Percentiles rank a stretch among this genome's conserved stretches.
These are phyloP conservation scores for Arrhopalites spinosus DNA, from an alignment of 2,888 invertebrate genomes.

Conservation along the genomic window DNA sequence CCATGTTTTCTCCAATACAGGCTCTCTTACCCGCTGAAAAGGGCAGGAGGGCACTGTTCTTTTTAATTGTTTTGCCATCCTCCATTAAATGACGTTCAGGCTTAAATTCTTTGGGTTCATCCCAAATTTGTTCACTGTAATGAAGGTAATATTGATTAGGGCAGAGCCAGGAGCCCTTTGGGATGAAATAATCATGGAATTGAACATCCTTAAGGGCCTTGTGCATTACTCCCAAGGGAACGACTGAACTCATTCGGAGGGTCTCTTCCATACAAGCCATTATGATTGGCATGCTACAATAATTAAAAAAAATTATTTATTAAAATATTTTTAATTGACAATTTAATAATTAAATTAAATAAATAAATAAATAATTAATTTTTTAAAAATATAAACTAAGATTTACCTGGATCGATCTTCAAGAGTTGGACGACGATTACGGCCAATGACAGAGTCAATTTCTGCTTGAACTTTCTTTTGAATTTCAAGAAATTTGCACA, in stretches of 20 bases:
- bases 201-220: not conserved
- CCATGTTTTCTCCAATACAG: not conserved
- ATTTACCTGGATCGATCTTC: slow-evolving; percentile 39
- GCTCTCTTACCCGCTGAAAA: not conserved
- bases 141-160: not conserved
- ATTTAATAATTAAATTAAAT: too few relatives aligned
- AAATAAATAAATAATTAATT: too few relatives aligned
- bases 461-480: slow-evolving; percentile 43
- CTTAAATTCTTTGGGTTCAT: not conserved
- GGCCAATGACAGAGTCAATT: slow-evolving; percentile 43
- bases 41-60: not conserved
- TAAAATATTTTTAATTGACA: too few relatives aligned
- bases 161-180: not conserved
- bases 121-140: not conserved
- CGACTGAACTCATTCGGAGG: not conserved
- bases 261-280: not conserved
- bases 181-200: not conserved
- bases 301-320: too few relatives aligned
- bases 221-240: not conserved
- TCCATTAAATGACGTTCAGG: not conserved
- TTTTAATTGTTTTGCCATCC: not conserved
- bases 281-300: not conserved
- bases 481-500: slow-evolving; percentile 28
- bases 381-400: too few relatives aligned
- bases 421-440: slow-evolving; percentile 28